These are phyloP conservation scores for Zosterops japonicus DNA, from an alignment of 2,113 vertebrate genomes.

Conservation along the genomic window DNA sequence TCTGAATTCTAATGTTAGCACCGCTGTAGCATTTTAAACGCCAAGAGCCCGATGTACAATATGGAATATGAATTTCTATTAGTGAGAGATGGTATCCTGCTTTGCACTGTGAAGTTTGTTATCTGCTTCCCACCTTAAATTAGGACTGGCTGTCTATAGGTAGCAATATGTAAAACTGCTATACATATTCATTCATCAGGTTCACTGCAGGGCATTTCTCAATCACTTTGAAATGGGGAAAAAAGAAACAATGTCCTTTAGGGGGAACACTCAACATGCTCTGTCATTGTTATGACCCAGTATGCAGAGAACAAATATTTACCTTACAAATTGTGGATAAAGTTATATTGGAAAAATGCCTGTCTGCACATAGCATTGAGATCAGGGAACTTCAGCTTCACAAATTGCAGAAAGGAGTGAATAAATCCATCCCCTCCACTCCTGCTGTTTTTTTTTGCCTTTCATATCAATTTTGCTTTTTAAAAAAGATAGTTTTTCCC, in stretches of 20 bases:
- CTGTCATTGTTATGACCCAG: not conserved
- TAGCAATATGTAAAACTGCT: not conserved
- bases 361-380: not conserved
- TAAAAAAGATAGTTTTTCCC: not conserved
- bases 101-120: constrained; percentile 21
- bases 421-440: not conserved
- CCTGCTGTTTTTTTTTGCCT: not conserved
- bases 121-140: constrained; percentile 47
- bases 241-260: not conserved
- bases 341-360: not conserved
- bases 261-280: not conserved
- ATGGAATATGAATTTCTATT: constrained; percentile 53
- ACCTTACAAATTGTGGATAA: not conserved
- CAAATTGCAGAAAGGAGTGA: not conserved
- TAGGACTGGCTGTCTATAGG: not conserved
- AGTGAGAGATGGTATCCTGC: constrained; percentile 14
- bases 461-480: not conserved
- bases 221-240: not conserved
- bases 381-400: not conserved
- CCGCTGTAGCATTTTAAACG: not conserved
- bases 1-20: constrained; percentile 55
- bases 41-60: not conserved
- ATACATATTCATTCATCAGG: not conserved
- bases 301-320: not conserved
- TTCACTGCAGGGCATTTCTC: not conserved